Base-by-base conservation (phyloP, 2,888 invertebrate genomes). In the Sesia apiformis region DNA sequence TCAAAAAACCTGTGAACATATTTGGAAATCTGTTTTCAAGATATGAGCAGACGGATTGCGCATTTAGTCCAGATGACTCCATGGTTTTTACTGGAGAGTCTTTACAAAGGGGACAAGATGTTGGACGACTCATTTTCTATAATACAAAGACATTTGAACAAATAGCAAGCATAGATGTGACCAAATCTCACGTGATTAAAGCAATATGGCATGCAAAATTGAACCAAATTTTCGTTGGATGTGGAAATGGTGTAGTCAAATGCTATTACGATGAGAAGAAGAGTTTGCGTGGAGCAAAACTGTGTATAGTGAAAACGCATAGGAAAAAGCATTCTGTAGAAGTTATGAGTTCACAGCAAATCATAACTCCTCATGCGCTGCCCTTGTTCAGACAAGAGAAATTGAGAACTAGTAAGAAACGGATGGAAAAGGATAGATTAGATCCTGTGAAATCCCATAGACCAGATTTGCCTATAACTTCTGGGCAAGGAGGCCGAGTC, bases 131-230 rank as follows among this genome's bases (percentile, higher is more conserved):
- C 0, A 75, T 95, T 56, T 97, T 99, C 78, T 96, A 94, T 64
- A 93, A 96, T 65, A 90, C 95, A 0, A 92, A 93, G 55, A 95
- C 93, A 0, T 96, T 96, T 64, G 91, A 95, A 38, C 72, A 93
- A 40, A 91, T 96, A 0, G 92, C 94, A 49, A 92, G 94, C 59
- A 92, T 98, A 55, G 91, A 93, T 5, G 95, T 97, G 0, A 92
- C 94, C 0, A 92, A 94, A 67, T 94, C 96, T 0, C 96, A 96
- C 62, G 93, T 97, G 0, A 96, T 99, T 1, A 95, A 98, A 73
- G 93, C 94, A 0, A 78, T 96, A 0, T 99, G 99, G 99, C 99
- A 99, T 84, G 96, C 99, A 0, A 97, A 97, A 76, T 83, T 99
- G n/a, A 99, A 99, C 75, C 99, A 99, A 77, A 93, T 99, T 49